Evolutionary conservation across 1,140 invertebrate species (phyloP), one percentile per base, ranked within the genome.

Genomic region (Zaprionus gabonicus): DNA sequence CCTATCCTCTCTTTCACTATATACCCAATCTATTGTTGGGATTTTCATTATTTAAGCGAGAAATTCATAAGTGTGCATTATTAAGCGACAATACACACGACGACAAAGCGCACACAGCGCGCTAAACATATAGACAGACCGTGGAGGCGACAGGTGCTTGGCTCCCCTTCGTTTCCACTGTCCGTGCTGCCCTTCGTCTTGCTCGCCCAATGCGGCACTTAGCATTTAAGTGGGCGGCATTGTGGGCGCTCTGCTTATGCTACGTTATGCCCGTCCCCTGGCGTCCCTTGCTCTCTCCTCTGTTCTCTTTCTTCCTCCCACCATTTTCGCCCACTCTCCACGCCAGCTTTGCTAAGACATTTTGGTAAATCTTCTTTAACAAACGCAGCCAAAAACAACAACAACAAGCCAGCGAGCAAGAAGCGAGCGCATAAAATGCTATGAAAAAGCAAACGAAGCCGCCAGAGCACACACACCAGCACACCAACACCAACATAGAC

Each of bases 361-460:
- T 88, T 88, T 90, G 78, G 84, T 86, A 90, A 88, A 84, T 88
- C 84, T 88, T 81, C 81, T 81, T 81, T 81, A 88, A 88, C 86
- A 88, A 90, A 78, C 82, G 80, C 65, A 71, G 62, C 60, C 71
- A 76, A 70, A 75, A 85, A 77, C 76, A 75, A 79, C 81, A 81
- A 82, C 70, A 81, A 82, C 70, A 85, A 44, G 41, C 41, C 15
- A 44, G 41, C 41, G 41, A 44, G 80, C 46, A 49, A 51, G 46
- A 51, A 51, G 74, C 41, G 23, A 58, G 60, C 65, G 62, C 79
- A 90, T 85, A 82, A 91, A 90, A 90, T 80, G 85, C 86, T 82
- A 91, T 91, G 85, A 90, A 90, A 88, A 90, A 90, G 86, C 82
- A 90, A 85, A 82, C 82, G 79, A 86, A 82, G 75, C 75, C 71